Evolutionary conservation across 2,888 invertebrate species (phyloP).

Genomic region (Drosophila niveifrons): DNA sequence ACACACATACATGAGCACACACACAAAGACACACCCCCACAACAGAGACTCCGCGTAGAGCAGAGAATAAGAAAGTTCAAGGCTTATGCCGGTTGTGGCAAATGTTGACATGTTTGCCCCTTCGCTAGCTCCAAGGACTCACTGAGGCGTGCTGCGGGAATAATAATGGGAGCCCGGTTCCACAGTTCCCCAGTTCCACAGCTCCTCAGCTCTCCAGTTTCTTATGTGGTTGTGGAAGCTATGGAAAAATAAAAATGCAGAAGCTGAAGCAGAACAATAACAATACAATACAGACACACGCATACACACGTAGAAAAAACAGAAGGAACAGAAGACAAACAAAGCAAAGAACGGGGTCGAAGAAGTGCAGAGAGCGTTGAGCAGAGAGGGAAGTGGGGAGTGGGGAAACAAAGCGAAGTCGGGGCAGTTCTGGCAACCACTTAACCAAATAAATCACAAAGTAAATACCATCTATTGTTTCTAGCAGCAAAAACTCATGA

Average conservation of each 20-base stretch:
- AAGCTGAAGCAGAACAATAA: conserved; percentile 51
- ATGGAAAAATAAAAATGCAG: conserved; percentile 52
- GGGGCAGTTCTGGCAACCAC: conserved; percentile 52
- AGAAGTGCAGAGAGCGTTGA: too few species aligned
- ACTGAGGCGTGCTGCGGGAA: conserved; percentile 59
- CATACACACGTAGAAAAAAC: conserved; percentile 1
- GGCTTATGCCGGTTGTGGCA: conserved; percentile 62
- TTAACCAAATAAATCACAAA: conserved; percentile 76
- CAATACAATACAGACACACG: conserved; percentile 33
- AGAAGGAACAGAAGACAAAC: neutral
- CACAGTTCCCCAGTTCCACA: conserved; percentile 19
- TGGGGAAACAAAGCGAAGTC: neutral
- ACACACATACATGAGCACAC: conserved; percentile 8
- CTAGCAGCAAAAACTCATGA: conserved; percentile 68
- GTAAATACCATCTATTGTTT: conserved; percentile 79
- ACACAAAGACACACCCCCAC: conserved; percentile 5
- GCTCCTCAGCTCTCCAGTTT: neutral
- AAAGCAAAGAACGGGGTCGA: neutral
- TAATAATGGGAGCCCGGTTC: conserved; percentile 60
- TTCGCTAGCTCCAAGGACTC: conserved; percentile 54
- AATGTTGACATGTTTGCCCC: conserved; percentile 65
- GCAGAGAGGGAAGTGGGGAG: neutral
- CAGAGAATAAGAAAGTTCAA: conserved; percentile 62
- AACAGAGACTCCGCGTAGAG: neutral
- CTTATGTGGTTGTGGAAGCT: conserved; percentile 8